Evolutionary conservation across 2,888 invertebrate genomes (phyloP).

Genomic region (Diarsia rubi): DNA sequence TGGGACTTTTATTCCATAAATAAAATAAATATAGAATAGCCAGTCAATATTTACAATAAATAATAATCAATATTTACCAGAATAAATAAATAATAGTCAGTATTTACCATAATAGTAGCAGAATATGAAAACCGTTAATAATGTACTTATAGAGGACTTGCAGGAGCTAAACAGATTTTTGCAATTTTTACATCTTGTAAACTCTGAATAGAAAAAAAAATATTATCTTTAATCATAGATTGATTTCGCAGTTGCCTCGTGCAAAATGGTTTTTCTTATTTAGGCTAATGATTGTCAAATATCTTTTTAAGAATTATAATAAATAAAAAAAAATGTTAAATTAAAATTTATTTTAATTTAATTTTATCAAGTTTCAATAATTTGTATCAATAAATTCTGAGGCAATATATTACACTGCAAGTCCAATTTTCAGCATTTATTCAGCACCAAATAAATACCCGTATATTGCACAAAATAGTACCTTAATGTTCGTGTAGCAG

Average conservation of each 20-base stretch:
- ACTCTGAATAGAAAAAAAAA: neutral
- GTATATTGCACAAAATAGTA: slow-evolving; percentile 59
- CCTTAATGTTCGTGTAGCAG: slow-evolving; percentile 55
- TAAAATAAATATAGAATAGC: slow-evolving; percentile 29
- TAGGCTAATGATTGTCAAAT: neutral
- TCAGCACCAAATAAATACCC: slow-evolving; percentile 58
- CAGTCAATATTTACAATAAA: slow-evolving; percentile 29
- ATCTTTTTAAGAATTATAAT: too few species aligned
- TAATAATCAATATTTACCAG: slow-evolving; percentile 21
- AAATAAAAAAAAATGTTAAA: too few species aligned
- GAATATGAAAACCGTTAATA: slow-evolving; percentile 12
- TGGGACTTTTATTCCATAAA: slow-evolving; percentile 19
- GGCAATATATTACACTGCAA: slow-evolving; percentile 29
- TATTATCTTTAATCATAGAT: neutral
- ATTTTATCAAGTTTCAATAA: neutral
- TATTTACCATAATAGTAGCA: slow-evolving; percentile 32
- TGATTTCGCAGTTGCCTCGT: neutral
- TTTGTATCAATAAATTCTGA: neutral
- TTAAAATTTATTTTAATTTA: too few species aligned
- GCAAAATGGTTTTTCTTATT: neutral
- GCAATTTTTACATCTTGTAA: neutral
- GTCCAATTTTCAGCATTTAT: slow-evolving; percentile 50
- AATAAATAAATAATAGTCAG: slow-evolving; percentile 31
- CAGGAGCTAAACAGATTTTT: neutral
- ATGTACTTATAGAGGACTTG: slow-evolving; percentile 42